A percentile compares a stretch with the other conserved stretches of the same genome.
Conservation (phyloP, 2,888 invertebrate species). For the Aelia acuminata region DNA sequence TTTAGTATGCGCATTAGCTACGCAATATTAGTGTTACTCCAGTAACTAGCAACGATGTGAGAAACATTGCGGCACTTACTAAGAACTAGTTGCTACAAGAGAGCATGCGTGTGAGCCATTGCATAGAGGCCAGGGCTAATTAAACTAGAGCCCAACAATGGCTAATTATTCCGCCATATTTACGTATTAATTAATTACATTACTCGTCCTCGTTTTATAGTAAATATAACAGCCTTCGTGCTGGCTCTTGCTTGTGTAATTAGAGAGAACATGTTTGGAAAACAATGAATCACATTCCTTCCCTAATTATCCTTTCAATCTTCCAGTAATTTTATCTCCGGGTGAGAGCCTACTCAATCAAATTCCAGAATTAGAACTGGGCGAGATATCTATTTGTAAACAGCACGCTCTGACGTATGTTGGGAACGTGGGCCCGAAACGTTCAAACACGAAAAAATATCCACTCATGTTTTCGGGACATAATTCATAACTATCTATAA, state of each 20-base stretch:
- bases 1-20: not conserved
- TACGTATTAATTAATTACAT: conserved; percentile 21
- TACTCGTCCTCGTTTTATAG: not conserved
- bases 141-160: conserved; percentile 38
- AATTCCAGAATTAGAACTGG: conserved; percentile 31
- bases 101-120: conserved; percentile 49
- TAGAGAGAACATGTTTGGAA: conserved; percentile 24
- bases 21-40: not conserved
- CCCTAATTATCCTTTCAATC: conserved; percentile 34
- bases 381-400: conserved; percentile 53
- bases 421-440: not conserved
- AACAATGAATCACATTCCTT: conserved; percentile 32
- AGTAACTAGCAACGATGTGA: conserved; percentile 19
- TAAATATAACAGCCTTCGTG: not conserved
- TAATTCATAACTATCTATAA: conserved; percentile 8
- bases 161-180: conserved; percentile 26
- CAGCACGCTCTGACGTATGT: conserved; percentile 50
- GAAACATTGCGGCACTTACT: not conserved
- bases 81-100: conserved; percentile 2
- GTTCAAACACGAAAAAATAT: not conserved
- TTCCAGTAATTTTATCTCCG: conserved; percentile 41
- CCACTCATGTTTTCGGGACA: conserved; percentile 2
- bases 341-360: conserved; percentile 21
- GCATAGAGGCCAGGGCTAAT: conserved; percentile 33
- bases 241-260: not conserved